Evolutionary conservation across 2,888 invertebrate genomes (phyloP).

Genomic region (Drosophila pegasa): DNA sequence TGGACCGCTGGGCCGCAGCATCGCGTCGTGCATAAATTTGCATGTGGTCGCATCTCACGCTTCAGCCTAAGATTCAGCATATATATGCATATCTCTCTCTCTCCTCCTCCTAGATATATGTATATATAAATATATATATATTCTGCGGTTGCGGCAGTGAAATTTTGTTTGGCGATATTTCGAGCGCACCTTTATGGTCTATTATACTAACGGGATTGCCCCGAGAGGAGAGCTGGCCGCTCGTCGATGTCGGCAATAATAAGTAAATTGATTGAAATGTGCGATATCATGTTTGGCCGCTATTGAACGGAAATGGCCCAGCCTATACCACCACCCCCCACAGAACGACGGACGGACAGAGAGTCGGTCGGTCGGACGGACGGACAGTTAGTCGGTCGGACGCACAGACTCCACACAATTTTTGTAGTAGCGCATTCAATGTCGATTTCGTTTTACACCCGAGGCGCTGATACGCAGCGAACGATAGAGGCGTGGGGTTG

Average conservation of each 20-base stretch:
- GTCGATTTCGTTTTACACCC: constrained; percentile 78
- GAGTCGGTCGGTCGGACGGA: not conserved
- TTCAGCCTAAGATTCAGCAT: constrained; percentile 42
- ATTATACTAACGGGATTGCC: constrained; percentile 78
- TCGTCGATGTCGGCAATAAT: constrained; percentile 59
- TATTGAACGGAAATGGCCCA: constrained; percentile 69
- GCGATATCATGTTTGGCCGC: constrained; percentile 77
- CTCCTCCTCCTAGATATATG: too few relatives aligned
- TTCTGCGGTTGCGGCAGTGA: constrained; percentile 48
- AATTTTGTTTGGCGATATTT: constrained; percentile 45
- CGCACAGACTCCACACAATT: constrained; percentile 30
- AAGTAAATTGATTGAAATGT: constrained; percentile 79
- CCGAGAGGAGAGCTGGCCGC: constrained; percentile 54
- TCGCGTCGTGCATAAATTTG: constrained; percentile 65
- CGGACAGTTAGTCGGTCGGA: not conserved
- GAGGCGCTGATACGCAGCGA: constrained; percentile 72
- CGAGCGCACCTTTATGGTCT: constrained; percentile 78
- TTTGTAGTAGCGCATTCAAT: constrained; percentile 79
- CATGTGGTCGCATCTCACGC: constrained; percentile 76
- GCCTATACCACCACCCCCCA: constrained; percentile 12
- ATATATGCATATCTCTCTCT: constrained; percentile 9
- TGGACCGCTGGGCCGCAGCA: constrained; percentile 16
- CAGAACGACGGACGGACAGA: not conserved
- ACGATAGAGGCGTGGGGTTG: constrained; percentile 64
- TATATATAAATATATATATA: constrained; percentile 22